phyloP scores from a whole-genome alignment of 2,113 vertebrate species.

The Carollia perspicillata region DNA sequence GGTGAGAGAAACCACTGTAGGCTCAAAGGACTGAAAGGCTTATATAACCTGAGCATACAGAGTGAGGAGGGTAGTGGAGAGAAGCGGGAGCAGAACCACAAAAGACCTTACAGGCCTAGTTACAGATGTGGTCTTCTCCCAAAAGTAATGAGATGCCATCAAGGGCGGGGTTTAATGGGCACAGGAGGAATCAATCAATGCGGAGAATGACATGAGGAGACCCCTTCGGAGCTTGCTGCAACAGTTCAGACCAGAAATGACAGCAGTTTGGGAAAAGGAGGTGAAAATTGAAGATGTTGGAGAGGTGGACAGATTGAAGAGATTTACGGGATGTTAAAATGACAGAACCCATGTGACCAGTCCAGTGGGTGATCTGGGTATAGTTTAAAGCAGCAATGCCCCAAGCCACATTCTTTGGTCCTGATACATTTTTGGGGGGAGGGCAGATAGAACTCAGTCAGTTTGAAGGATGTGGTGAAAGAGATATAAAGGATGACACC shows the following conservation, averaged over 20 bases:
- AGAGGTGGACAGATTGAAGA: background rate
- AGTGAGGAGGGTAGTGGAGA: background rate
- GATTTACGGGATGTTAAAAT: background rate
- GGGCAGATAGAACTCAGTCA: background rate
- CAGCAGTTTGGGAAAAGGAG: background rate
- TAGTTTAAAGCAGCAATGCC: background rate
- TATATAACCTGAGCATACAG: background rate
- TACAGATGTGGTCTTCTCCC: background rate
- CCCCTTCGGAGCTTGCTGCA: background rate
- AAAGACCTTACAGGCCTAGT: background rate
- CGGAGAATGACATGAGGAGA: background rate
- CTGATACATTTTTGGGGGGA: background rate
- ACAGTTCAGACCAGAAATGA: background rate
- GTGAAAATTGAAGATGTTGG: background rate
- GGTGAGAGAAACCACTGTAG: background rate
- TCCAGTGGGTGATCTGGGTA: background rate
- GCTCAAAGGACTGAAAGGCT: slow-evolving; percentile 20
- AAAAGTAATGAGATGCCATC: background rate
- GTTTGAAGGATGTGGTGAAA: background rate
- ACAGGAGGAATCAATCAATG: background rate
- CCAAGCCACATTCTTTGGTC: background rate
- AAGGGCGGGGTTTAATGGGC: background rate
- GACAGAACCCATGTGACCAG: background rate
- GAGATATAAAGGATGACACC: background rate
- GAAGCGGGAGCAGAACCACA: background rate